Percentiles rank a stretch among this genome's conserved stretches.
These are phyloP conservation scores for Actinia equina DNA, from an alignment of 64 coral and sea anemone genomes.

Conservation along the genomic window DNA sequence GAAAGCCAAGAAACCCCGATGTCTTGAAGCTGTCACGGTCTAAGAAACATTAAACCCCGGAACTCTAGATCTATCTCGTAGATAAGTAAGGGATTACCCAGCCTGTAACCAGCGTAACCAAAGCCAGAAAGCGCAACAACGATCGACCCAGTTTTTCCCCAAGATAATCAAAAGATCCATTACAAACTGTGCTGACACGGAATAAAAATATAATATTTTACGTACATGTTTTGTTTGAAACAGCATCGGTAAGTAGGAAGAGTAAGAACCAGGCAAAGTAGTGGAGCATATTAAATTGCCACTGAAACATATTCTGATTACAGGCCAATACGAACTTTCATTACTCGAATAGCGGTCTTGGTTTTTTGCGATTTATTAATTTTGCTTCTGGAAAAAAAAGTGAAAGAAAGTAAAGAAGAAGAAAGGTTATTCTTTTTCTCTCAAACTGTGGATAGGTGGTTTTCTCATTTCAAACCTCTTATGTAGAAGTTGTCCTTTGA, in stretches of 20 bases:
- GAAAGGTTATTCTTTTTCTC: neutral
- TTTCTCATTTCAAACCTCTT: too few species aligned
- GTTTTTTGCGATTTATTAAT: neutral
- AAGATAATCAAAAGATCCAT: neutral
- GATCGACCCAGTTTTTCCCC: neutral
- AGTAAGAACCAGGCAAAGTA: neutral
- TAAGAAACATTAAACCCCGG: too few species aligned
- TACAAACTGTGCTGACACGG: too few species aligned
- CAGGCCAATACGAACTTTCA: neutral
- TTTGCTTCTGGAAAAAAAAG: neutral
- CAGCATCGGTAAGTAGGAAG: neutral
- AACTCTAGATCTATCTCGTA: too few species aligned
- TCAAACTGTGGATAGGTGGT: neutral
- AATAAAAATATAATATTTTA: neutral
- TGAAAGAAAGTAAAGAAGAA: neutral
- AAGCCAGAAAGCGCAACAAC: too few species aligned
- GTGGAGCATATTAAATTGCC: neutral
- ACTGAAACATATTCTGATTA: neutral
- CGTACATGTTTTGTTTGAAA: neutral
- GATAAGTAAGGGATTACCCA: too few species aligned
- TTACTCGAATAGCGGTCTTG: neutral
- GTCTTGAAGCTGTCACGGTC: too few species aligned
- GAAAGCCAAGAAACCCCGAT: too few species aligned
- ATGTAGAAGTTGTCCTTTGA: too few species aligned
- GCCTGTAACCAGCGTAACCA: too few species aligned